These are phyloP conservation scores for Mesorhabditis spiculigera DNA, from an alignment of 2,888 invertebrate genomes.

Conservation along the genomic window DNA sequence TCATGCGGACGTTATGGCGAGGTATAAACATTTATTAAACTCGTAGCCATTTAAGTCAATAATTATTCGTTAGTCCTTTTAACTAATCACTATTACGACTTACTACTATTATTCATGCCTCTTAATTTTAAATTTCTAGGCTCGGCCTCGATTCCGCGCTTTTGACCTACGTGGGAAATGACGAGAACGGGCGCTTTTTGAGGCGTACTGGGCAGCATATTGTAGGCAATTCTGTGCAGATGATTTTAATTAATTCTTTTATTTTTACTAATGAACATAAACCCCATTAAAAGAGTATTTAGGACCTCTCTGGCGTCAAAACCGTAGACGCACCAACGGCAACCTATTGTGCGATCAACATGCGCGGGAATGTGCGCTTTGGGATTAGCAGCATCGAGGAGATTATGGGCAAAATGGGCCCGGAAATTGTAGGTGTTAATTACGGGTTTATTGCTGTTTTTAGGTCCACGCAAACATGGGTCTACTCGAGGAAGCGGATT, in stretches of 20 bases:
- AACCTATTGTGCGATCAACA: constrained; percentile 40
- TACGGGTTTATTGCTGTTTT: background rate
- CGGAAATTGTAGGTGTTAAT: constrained; percentile 27
- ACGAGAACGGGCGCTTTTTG: constrained; percentile 60
- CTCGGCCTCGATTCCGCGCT: constrained; percentile 61
- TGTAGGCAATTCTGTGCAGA: too few relatives aligned
- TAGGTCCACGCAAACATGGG: constrained; percentile 69
- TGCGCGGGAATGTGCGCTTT: constrained; percentile 38
- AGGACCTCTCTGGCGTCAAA: constrained; percentile 23
- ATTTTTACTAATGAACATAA: too few relatives aligned
- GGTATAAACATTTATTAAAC: constrained; percentile 13
- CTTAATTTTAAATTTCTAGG: constrained; percentile 12
- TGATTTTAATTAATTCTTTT: too few relatives aligned
- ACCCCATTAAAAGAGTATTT: too few relatives aligned
- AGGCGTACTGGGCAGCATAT: constrained; percentile 22
- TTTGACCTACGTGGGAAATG: constrained; percentile 76
- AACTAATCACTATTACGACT: background rate
- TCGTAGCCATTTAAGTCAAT: background rate
- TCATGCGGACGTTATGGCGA: constrained; percentile 77
- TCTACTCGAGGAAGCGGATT: constrained; percentile 68
- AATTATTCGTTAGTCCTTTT: background rate
- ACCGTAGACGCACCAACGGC: constrained; percentile 30
- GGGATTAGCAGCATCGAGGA: constrained; percentile 40
- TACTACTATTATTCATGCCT: background rate
- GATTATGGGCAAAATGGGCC: constrained; percentile 28